Evolutionary conservation across 2,113 vertebrate species (phyloP).

Genomic region (Protomyctophum bolini): DNA sequence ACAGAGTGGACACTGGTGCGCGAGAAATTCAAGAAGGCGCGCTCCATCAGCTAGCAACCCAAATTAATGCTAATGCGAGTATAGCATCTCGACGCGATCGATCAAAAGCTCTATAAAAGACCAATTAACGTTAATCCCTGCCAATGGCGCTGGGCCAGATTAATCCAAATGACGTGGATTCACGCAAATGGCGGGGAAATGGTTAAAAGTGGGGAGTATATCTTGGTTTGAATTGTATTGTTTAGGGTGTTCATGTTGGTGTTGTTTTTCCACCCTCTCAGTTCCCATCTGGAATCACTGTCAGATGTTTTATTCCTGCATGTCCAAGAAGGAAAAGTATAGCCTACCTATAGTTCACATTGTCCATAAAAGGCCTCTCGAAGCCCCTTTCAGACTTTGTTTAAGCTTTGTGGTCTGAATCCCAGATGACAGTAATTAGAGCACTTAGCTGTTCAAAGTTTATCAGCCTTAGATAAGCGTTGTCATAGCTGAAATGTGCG

Average conservation of each 20-base stretch:
- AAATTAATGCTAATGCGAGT: too few species aligned
- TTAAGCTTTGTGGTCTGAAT: conserved; percentile 63
- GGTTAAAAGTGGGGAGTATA: conserved; percentile 42
- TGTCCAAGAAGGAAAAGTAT: conserved; percentile 59
- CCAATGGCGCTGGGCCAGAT: too few species aligned
- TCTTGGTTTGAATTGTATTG: conserved; percentile 35
- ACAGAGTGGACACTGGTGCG: too few species aligned
- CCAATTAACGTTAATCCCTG: too few species aligned
- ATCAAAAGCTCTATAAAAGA: too few species aligned
- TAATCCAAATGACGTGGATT: too few species aligned
- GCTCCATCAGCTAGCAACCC: too few species aligned
- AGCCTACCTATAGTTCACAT: conserved; percentile 55
- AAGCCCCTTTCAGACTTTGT: conserved; percentile 57
- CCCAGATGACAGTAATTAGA: conserved; percentile 78
- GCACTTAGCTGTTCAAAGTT: conserved; percentile 72
- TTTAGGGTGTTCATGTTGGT: conserved; percentile 26
- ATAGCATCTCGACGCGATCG: too few species aligned
- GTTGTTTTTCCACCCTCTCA: conserved; percentile 46
- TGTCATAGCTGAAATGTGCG: conserved; percentile 68
- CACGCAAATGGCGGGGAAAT: too few species aligned
- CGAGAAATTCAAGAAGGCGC: too few species aligned
- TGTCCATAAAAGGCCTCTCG: conserved; percentile 51
- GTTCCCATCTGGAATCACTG: conserved; percentile 60
- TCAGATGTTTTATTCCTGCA: conserved; percentile 69
- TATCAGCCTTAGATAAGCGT: conserved; percentile 77